Conservation (phyloP, 2,113 vertebrate genomes). For the Plecotus auritus region DNA sequence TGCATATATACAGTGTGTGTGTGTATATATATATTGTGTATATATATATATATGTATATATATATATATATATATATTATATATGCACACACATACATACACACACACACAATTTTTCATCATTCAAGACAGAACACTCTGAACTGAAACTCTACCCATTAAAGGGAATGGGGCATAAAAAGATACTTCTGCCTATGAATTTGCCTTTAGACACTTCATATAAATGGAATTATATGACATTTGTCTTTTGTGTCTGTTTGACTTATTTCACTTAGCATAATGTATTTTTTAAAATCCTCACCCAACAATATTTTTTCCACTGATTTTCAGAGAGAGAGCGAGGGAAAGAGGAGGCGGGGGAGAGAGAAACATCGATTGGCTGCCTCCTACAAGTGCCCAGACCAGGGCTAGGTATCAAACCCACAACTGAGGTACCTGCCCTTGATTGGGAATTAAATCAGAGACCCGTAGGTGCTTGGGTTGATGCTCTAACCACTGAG, state of each 20-base stretch:
- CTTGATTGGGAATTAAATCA: too few relatives aligned
- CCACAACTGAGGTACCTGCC: too few relatives aligned
- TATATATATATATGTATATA: too few relatives aligned
- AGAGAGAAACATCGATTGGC: too few relatives aligned
- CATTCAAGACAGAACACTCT: background rate
- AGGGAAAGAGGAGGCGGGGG: too few relatives aligned
- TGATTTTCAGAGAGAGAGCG: too few relatives aligned
- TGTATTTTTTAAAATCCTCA: background rate
- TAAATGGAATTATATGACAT: background rate
- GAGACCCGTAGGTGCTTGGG: too few relatives aligned
- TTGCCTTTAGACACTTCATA: background rate
- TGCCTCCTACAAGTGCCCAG: too few relatives aligned
- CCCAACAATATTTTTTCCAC: too few relatives aligned
- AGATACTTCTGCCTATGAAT: background rate
- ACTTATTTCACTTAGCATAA: background rate
- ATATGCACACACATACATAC: background rate
- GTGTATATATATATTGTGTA: background rate
- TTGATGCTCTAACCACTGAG: too few relatives aligned
- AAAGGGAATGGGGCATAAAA: background rate
- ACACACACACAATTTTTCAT: background rate
- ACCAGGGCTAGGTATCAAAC: too few relatives aligned
- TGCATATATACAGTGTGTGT: background rate
- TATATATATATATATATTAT: background rate
- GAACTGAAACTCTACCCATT: conserved; percentile 1
- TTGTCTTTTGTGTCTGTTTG: background rate